Evolutionary conservation across 2,113 vertebrate species (phyloP).

Genomic region (human): DNA sequence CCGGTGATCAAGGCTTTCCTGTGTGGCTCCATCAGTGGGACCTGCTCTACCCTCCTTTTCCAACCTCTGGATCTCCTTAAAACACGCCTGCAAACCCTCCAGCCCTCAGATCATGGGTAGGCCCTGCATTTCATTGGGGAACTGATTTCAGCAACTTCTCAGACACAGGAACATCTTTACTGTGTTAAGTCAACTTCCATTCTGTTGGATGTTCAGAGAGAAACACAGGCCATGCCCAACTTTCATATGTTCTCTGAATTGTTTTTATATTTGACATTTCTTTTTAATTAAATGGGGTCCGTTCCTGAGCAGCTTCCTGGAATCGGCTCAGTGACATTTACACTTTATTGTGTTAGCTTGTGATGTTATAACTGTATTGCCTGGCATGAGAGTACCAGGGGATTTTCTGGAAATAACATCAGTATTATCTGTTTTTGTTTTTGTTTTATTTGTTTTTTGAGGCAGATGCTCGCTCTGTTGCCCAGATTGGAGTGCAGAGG

Average conservation of each 20-base stretch:
- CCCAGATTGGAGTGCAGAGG: too few species aligned
- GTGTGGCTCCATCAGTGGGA: slow-evolving; percentile 96
- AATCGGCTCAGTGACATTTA: neutral
- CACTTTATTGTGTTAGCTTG: neutral
- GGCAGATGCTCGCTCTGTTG: too few species aligned
- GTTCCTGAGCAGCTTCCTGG: neutral
- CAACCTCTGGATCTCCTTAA: slow-evolving; percentile 97
- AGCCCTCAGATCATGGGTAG: slow-evolving; percentile 81
- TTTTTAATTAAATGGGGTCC: neutral
- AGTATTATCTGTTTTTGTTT: too few species aligned
- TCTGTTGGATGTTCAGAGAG: neutral
- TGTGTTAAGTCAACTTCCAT: neutral
- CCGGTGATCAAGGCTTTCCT: slow-evolving; percentile 95
- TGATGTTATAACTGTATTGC: neutral
- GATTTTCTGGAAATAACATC: neutral
- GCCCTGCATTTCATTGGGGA: neutral
- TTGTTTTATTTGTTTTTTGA: too few species aligned
- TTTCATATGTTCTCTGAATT: neutral
- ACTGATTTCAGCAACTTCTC: neutral
- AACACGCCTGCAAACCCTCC: slow-evolving; percentile 93
- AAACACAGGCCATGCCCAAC: neutral
- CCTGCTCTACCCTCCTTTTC: slow-evolving; percentile 96
- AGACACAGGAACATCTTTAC: neutral
- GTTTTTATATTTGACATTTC: neutral
- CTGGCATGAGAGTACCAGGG: neutral